Percentiles rank a stretch among this genome's conserved stretches.
These are phyloP conservation scores for Isichthys henryi DNA, from an alignment of 2,113 vertebrate species.

Conservation along the genomic window DNA sequence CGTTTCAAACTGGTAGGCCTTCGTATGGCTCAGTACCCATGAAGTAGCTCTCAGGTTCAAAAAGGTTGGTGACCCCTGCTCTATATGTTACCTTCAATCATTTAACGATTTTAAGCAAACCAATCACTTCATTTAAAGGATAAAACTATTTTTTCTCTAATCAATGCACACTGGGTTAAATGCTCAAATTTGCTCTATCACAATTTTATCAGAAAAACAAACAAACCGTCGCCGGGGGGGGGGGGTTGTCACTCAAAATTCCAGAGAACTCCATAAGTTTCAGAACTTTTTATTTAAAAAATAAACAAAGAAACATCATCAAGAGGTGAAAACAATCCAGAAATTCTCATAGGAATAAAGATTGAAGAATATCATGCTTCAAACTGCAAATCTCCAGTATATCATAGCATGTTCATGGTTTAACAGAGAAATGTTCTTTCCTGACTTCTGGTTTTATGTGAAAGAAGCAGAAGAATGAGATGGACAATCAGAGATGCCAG, in stretches of 20 bases:
- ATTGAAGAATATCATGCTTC: not conserved
- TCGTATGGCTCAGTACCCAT: no score
- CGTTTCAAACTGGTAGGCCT: no score
- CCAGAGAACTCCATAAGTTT: not conserved
- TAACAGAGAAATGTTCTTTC: not conserved
- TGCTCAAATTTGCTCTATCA: not conserved
- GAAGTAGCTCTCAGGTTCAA: no score
- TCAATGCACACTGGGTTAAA: no score
- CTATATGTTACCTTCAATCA: not conserved
- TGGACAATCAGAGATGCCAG: not conserved
- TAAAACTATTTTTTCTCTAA: not conserved
- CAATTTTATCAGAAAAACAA: not conserved
- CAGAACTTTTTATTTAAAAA: conserved; percentile 22
- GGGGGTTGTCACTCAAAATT: not conserved
- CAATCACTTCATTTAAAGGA: not conserved
- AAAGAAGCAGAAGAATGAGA: not conserved
- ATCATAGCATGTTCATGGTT: not conserved
- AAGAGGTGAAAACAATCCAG: conserved; percentile 5
- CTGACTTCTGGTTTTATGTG: not conserved
- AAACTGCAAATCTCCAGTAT: not conserved
- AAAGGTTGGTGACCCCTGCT: no score
- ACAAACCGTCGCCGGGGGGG: not conserved
- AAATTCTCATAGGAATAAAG: conserved; percentile 5
- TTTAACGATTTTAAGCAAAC: not conserved
- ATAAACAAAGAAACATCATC: conserved; percentile 12